These are phyloP conservation scores for Hypothenemus hampei DNA, from an alignment of 1,140 invertebrate species.

Conservation along the genomic window DNA sequence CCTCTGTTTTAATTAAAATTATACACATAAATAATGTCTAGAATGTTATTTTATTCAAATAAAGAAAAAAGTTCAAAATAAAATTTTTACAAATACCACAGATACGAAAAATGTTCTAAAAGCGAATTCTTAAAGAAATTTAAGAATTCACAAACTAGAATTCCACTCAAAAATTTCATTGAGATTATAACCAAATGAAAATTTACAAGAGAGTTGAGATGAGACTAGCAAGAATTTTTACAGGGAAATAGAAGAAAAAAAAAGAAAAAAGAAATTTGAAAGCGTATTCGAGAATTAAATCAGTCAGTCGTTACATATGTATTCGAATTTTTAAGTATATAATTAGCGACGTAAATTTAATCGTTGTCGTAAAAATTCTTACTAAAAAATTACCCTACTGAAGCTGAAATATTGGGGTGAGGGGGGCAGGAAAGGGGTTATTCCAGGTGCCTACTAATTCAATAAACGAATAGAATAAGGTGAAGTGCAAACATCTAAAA, in stretches of 20 bases:
- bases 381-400: neutral
- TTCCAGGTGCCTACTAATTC: too few species aligned
- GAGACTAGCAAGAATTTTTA: slow-evolving; percentile 1
- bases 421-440: too few species aligned
- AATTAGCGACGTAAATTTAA: too few species aligned
- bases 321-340: neutral
- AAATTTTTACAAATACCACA: slow-evolving; percentile 26
- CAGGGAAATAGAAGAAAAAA: neutral
- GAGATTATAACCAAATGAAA: slow-evolving; percentile 9
- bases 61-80: slow-evolving; percentile 22
- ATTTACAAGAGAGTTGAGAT: slow-evolving; percentile 3
- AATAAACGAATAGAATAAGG: slow-evolving; percentile 7
- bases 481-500: slow-evolving; percentile 26
- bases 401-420: neutral
- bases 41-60: slow-evolving; percentile 31
- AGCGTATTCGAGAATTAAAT: neutral
- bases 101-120: slow-evolving; percentile 22
- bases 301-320: neutral
- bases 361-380: neutral
- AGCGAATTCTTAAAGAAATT: slow-evolving; percentile 16
- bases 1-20: too few species aligned
- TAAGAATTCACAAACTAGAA: slow-evolving; percentile 16
- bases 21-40: slow-evolving; percentile 23
- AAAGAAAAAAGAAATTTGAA: neutral
- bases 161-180: slow-evolving; percentile 16